Base-by-base conservation (phyloP, 1,140 invertebrate genomes). In the Papilio machaon region DNA sequence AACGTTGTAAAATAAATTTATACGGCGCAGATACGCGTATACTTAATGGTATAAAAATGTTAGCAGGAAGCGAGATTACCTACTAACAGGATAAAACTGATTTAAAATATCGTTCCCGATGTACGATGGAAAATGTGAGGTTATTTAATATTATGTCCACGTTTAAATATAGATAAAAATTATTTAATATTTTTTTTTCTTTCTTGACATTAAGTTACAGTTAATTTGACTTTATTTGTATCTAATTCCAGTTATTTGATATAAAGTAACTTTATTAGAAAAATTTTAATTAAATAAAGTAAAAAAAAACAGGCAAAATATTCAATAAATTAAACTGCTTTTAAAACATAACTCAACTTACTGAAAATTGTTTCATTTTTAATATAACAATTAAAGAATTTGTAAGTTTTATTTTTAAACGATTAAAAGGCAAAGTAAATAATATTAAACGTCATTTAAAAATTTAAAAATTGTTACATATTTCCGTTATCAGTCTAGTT, bases 41-140 rank as follows among this genome's bases (percentile, higher is more conserved):
- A 67, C 30, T 67, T 67, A 30, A 30, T 13, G 60, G 9, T 64
- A 64, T 30, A 67, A 67, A 19, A 67, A 67, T 30, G 64, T 67
- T 38, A 67, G 64, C 23, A 3, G 30, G 23, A 30, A 35, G 30
- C 64, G 64, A 67, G 64, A 67, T 67, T 67, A 67, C 64, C 64
- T 38, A 67, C 64, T 67, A 67, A 67, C 64, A 67, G 30, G 64
- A 67, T 67, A 67, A 67, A 67, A 67, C 64, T 67, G 64, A 67
- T 67, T 67, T 67, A 67, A 67, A 67, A 67, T 67, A 35, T 67
- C 64, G 30, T 67, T 67, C 30, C 64, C 30, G 64, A 67, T 30
- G 30, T 67, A 67, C 11, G 64, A 67, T 67, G 64, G 64, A 67
- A 67, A 67, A 67, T 67, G 13, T 67, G 11, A 67, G 30, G 23